Base-by-base conservation (phyloP, 2,797 vertebrate species). In the Euphonia xanthogaster region DNA sequence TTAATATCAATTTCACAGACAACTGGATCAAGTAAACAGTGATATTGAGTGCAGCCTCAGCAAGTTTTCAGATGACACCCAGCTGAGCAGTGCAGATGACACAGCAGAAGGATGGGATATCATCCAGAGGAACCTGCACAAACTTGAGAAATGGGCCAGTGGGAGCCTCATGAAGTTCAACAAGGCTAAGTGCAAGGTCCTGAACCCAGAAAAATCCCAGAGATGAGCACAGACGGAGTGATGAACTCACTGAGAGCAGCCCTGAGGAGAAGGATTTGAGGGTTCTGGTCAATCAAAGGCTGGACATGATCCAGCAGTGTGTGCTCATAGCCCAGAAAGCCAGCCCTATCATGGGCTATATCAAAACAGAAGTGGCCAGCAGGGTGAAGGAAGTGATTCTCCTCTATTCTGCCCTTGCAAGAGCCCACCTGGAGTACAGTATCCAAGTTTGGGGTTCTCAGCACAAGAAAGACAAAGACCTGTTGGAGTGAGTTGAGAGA, bases 301-400 rank as follows among this genome's bases (percentile, higher is more conserved):
- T 45, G 28, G 17, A 30, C n/a, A 22, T 31, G 17, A 51, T 22
- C 25, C 50, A 70, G 28, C 9, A 57, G 20, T 23, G n/a, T 27
- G 14, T 31, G 6, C 10, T 44, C 14, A 20, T 5, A 44, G 21
- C 8, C 5, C 6, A 39, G 50, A 70, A 70, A 68, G 9, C 8
- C 24, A 82, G 3, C 5, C 6, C 8, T 12, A 1, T 39, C 2
- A 2, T 7, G 14, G 21, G 22, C 21, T 47, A 20, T 30, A 23
- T 40, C 31, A 53, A 53, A 27, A 53, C 6, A 53, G 6, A 33
- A 40, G 5, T 11, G 33, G 39, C 2, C 33, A 73, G 21, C 3
- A 1, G 14, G 30, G 4, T 45, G 33, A 31, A 37, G 17, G 18
- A 66, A 1, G 12, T 27, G 25, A 35, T 39, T 53, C 17, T 30